Base-by-base conservation (phyloP, 2,113 vertebrate genomes). In the Brachirus orientalis region DNA sequence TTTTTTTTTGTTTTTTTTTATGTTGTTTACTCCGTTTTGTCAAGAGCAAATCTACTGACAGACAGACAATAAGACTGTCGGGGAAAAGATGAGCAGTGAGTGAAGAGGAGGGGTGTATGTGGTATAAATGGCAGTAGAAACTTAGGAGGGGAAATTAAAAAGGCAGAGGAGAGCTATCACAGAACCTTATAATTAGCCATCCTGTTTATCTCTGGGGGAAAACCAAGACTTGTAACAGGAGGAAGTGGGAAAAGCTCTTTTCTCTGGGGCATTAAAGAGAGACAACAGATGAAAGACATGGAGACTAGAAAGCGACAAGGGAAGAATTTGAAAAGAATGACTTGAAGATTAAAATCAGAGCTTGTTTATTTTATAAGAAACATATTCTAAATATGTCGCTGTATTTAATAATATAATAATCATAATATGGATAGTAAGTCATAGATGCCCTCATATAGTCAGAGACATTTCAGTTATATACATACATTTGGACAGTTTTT, bases 181-280 rank as follows among this genome's bases (percentile, higher is more conserved):
- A 86, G 83, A 81, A 51, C 47, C 72, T 86, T 89, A 88, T 92
- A 91, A 93, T 91, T 90, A 89, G 82, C 79, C 74, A 46, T 74
- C 72, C 63, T 37, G 51, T 86, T 90, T 80, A 88, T 90, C 81
- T 76, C 81, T 66, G 48, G 50, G 12, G 70, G 85, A 81, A 71
- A 59, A 67, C 51, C 55, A 4, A 73, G 37, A 67, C 84, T 80
- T 64, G 45, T 61, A 79, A 60, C 52, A 44, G 63, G 72, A 80
- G 74, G 55, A 69, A 80, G 58, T 65, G 16, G 38, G 61, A 58
- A 18, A 68, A 54, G 53, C 57, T 58, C 45, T 66, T 72, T 63
- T 46, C 66, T 75, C 57, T 14, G 69, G 72, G 72, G 75, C 63
- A 1, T 50, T 45, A 73, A 67, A 65, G 61, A 52, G 63, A 68